A percentile compares a stretch with the other conserved stretches of the same genome.
Evolutionary conservation across 2,888 invertebrate genomes (phyloP).

Genomic region (Hemaris fuciformis): DNA sequence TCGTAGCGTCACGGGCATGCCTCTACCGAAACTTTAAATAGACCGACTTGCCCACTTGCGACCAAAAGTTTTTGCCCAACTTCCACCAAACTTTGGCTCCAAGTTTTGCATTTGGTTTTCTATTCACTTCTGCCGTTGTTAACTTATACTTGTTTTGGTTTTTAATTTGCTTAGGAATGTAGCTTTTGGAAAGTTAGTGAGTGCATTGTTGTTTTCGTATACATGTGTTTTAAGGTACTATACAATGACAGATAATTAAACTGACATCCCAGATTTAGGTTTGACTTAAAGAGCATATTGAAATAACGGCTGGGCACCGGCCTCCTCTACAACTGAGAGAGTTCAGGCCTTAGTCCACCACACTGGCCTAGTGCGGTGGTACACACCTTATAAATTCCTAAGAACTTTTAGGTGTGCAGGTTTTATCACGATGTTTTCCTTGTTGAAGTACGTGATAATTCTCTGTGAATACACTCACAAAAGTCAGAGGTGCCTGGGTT

Average conservation of each 20-base stretch:
- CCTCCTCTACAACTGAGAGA: no score
- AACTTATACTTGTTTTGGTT: neutral
- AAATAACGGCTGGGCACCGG: no score
- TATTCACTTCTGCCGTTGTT: neutral
- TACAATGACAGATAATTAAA: neutral
- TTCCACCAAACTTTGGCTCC: slow-evolving; percentile 3
- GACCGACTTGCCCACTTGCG: slow-evolving; percentile 18
- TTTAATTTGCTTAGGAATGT: neutral
- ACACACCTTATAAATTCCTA: no score
- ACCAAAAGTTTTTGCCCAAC: slow-evolving; percentile 8
- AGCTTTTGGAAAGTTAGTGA: neutral
- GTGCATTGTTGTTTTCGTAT: neutral
- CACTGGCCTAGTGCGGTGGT: no score
- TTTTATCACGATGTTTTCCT: no score
- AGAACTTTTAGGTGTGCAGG: no score
- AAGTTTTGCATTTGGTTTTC: slow-evolving; percentile 7
- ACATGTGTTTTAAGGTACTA: neutral
- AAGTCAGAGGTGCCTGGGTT: no score
- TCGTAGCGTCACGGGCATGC: slow-evolving; percentile 19
- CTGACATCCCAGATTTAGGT: no score
- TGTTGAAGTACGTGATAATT: no score
- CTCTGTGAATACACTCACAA: no score
- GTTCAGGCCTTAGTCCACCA: no score
- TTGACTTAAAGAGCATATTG: no score
- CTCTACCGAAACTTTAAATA: slow-evolving; percentile 24